A percentile compares a stretch with the other conserved stretches of the same genome.
These are phyloP conservation scores for Vidua macroura DNA, from an alignment of 2,113 vertebrate genomes.

Conservation along the genomic window DNA sequence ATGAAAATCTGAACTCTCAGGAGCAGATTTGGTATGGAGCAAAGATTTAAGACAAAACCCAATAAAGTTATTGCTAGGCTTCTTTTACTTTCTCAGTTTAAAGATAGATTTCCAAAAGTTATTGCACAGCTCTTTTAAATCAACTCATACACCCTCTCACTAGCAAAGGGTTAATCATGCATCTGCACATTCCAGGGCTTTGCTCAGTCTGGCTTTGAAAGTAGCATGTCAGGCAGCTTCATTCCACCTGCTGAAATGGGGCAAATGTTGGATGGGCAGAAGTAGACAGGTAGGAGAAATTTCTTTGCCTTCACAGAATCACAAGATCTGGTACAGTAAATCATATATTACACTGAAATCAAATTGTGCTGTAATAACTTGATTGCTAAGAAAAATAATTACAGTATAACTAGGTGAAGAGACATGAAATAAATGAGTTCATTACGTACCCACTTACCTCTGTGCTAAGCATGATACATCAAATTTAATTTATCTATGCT, in stretches of 20 bases:
- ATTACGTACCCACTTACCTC: slow-evolving; percentile 9
- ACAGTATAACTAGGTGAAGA: background rate
- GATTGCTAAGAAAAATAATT: background rate
- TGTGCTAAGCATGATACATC: background rate
- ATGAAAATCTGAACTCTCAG: background rate
- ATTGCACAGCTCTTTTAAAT: background rate
- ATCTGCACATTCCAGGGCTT: background rate
- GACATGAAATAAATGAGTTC: background rate
- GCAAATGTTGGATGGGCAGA: background rate
- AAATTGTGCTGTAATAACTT: background rate
- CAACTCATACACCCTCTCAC: background rate
- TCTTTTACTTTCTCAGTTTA: background rate
- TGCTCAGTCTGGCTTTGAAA: background rate
- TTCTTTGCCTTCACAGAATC: background rate
- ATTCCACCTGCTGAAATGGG: background rate
- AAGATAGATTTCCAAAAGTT: background rate
- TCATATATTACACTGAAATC: background rate
- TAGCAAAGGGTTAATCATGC: background rate
- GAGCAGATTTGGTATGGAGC: background rate
- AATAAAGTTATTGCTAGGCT: background rate
- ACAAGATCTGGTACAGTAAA: background rate
- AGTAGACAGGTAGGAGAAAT: background rate
- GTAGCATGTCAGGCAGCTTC: background rate
- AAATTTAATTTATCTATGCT: background rate
- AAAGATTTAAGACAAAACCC: background rate